A percentile compares a stretch with the other conserved stretches of the same genome.
These are phyloP conservation scores for Atethmia centrago DNA, from an alignment of 2,888 invertebrate genomes.

Conservation along the genomic window DNA sequence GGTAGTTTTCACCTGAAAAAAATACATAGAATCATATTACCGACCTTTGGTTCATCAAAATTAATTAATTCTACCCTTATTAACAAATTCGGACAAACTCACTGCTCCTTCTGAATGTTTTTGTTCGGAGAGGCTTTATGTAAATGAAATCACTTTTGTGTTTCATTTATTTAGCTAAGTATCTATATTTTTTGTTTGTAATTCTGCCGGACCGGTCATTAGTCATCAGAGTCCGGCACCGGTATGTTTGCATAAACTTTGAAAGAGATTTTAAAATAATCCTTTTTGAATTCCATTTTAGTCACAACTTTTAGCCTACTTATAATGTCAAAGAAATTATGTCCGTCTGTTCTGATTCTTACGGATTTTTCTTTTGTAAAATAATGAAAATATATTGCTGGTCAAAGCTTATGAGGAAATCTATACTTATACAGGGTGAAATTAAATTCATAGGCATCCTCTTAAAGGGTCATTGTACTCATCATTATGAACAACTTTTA, in stretches of 20 bases:
- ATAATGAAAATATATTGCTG: not conserved
- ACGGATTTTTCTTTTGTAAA: not conserved
- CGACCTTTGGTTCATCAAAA: slow-evolving; percentile 42
- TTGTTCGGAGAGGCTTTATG: slow-evolving; percentile 34
- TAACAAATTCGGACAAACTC: slow-evolving; percentile 46
- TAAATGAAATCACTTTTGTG: slow-evolving; percentile 61
- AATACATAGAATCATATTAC: slow-evolving; percentile 37
- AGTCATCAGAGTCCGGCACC: too few species aligned
- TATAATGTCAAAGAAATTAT: not conserved
- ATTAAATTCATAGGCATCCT: too few species aligned
- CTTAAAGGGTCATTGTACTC: too few species aligned
- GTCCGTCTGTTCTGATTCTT: too few species aligned
- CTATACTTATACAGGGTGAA: not conserved
- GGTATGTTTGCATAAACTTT: slow-evolving; percentile 10
- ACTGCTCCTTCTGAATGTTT: slow-evolving; percentile 42
- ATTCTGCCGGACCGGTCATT: slow-evolving; percentile 15
- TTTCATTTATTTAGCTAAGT: slow-evolving; percentile 37
- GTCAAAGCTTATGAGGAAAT: not conserved
- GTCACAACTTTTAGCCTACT: too few species aligned
- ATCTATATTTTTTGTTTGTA: slow-evolving; percentile 18
- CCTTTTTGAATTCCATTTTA: not conserved
- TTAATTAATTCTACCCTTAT: slow-evolving; percentile 54
- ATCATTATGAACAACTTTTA: too few species aligned
- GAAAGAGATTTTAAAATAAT: slow-evolving; percentile 3
- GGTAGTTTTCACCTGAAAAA: slow-evolving; percentile 49